Evolutionary conservation across 2,797 vertebrate genomes (phyloP).

Genomic region (Ctenosaura bakeri): DNA sequence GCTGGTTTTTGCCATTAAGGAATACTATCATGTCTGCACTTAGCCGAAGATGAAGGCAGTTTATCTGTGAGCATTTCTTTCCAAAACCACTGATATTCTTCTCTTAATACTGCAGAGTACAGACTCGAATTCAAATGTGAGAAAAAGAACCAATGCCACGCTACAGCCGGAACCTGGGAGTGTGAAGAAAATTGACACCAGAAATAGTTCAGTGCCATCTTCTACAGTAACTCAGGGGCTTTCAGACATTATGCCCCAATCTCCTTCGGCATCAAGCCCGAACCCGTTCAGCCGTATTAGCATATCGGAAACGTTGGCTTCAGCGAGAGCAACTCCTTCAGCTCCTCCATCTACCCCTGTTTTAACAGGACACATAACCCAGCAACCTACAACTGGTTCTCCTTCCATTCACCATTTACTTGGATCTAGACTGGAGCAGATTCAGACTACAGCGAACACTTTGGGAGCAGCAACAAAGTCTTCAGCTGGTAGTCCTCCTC

Average conservation of each 20-base stretch:
- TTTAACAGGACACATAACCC: conserved; percentile 80
- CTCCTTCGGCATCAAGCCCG: conserved; percentile 88
- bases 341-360: conserved; percentile 86
- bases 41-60: conserved; percentile 18
- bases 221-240: conserved; percentile 80
- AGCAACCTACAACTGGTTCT: conserved; percentile 78
- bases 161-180: conserved; percentile 83
- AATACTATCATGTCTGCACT: neutral
- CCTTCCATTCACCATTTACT: conserved; percentile 87
- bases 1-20: conserved; percentile 26
- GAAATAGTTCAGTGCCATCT: conserved; percentile 82
- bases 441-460: conserved; percentile 87
- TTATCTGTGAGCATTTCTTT: conserved; percentile 37
- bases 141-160: conserved; percentile 90
- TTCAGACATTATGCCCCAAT: conserved; percentile 78
- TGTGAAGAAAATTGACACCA: conserved; percentile 84
- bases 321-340: conserved; percentile 84
- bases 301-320: conserved; percentile 83
- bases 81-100: conserved; percentile 46
- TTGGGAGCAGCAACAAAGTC: conserved; percentile 81
- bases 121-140: conserved; percentile 92
- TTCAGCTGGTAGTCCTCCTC: conserved; percentile 78
- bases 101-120: conserved; percentile 83
- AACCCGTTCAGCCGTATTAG: conserved; percentile 90
- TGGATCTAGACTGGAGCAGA: conserved; percentile 89